Percentiles rank a stretch among this genome's conserved stretches.
phyloP scores from a whole-genome alignment of 2,888 invertebrate species.

The Heliconius sara region DNA sequence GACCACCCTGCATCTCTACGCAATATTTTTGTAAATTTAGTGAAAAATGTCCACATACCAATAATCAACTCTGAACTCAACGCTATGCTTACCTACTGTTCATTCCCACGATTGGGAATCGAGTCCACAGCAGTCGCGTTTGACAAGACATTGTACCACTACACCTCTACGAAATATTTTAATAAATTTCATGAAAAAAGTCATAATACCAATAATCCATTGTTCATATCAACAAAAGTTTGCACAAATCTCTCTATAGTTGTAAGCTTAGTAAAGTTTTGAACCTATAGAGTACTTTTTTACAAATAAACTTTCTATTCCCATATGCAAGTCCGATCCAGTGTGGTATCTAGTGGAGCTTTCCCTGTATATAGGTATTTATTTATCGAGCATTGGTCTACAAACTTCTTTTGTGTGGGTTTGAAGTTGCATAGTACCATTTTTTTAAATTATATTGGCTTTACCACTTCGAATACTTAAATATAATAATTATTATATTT shows the following conservation, averaged over 20 bases:
- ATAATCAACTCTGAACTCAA: too few relatives aligned
- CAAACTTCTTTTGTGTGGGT: not conserved
- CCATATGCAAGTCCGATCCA: constrained; percentile 15
- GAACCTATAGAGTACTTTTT: not conserved
- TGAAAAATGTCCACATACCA: not conserved
- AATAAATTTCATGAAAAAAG: too few relatives aligned
- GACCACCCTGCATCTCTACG: too few relatives aligned
- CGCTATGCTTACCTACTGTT: too few relatives aligned
- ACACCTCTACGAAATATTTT: too few relatives aligned
- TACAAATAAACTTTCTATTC: constrained; percentile 19
- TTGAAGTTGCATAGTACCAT: not conserved
- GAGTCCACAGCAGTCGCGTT: too few relatives aligned
- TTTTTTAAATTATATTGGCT: not conserved
- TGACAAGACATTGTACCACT: too few relatives aligned
- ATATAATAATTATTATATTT: not conserved
- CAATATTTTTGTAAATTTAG: too few relatives aligned
- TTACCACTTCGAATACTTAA: too few relatives aligned
- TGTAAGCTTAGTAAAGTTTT: not conserved
- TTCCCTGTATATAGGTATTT: not conserved
- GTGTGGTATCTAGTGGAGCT: constrained; percentile 2
- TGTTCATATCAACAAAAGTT: not conserved
- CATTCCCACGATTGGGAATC: too few relatives aligned
- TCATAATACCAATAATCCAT: not conserved
- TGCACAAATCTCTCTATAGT: not conserved
- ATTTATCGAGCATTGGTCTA: constrained; percentile 10